Conservation (phyloP, 2,113 vertebrate species). For the Isichthys henryi region DNA sequence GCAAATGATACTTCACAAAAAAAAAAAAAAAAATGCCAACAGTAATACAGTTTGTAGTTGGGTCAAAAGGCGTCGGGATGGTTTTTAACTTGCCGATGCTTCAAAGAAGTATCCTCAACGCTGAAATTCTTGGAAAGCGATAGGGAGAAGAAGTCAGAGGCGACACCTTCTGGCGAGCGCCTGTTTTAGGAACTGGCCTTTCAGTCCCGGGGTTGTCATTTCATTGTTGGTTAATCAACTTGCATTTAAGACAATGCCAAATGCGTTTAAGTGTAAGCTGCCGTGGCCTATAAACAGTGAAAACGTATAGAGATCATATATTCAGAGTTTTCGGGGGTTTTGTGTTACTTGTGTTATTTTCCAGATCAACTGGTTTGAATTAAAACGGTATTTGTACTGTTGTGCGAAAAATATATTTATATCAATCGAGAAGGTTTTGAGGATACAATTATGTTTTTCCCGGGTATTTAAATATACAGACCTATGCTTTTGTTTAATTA, state of each 20-base stretch:
- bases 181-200: not conserved
- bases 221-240: not conserved
- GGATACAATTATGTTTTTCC: not conserved
- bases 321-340: not conserved
- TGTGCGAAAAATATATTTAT: not conserved
- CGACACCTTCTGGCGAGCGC: not conserved
- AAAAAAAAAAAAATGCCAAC: not conserved
- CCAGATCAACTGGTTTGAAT: not conserved
- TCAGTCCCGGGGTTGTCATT: not conserved
- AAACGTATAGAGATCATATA: not conserved
- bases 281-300: not conserved
- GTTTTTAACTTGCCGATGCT: not conserved
- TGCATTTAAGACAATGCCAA: not conserved
- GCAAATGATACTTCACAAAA: not conserved
- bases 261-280: not conserved
- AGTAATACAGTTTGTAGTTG: not conserved
- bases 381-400: not conserved
- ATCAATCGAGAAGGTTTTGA: not conserved
- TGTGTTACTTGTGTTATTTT: not conserved
- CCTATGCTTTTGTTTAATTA: not conserved
- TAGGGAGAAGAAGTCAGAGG: not conserved
- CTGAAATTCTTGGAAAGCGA: not conserved
- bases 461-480: not conserved
- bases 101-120: not conserved
- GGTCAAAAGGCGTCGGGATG: not conserved